A percentile compares a stretch with the other conserved stretches of the same genome.
Evolutionary conservation across 1,140 invertebrate genomes (phyloP).

Genomic region (Sminthurides bifidus): DNA sequence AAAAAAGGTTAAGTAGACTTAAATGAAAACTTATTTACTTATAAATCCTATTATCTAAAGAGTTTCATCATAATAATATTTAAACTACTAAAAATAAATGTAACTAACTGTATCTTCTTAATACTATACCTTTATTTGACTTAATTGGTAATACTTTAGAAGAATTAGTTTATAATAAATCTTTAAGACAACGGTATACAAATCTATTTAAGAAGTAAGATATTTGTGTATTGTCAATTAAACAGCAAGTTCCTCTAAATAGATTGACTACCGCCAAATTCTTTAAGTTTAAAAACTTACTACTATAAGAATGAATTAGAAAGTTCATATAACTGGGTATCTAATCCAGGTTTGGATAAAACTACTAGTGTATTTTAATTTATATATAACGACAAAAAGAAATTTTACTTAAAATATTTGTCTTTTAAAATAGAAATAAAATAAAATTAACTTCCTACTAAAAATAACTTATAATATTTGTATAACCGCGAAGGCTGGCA

Average conservation of each 20-base stretch:
- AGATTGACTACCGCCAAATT: slow-evolving; percentile 46
- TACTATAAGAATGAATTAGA: slow-evolving; percentile 37
- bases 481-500: slow-evolving; percentile 48
- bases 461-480: slow-evolving; percentile 34
- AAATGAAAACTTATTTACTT: slow-evolving; percentile 38
- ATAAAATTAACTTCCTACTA: slow-evolving; percentile 27
- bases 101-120: slow-evolving; percentile 44
- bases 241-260: slow-evolving; percentile 46
- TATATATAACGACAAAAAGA: slow-evolving; percentile 23
- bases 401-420: slow-evolving; percentile 31
- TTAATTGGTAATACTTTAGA: slow-evolving; percentile 40
- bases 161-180: slow-evolving; percentile 41
- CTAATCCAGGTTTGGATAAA: slow-evolving; percentile 48
- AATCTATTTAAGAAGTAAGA: slow-evolving; percentile 42
- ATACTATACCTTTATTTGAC: slow-evolving; percentile 48
- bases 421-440: slow-evolving; percentile 33
- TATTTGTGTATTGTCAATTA: slow-evolving; percentile 47
- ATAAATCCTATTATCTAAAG: slow-evolving; percentile 43
- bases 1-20: slow-evolving; percentile 34
- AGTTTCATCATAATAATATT: slow-evolving; percentile 34
- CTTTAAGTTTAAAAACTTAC: slow-evolving; percentile 45
- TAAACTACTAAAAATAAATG: slow-evolving; percentile 32
- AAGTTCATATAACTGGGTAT: slow-evolving; percentile 51
- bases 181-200: slow-evolving; percentile 46
- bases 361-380: slow-evolving; percentile 34